Evolutionary conservation across 2,888 invertebrate species (phyloP).

Genomic region (Nemotelus pantherinus): DNA sequence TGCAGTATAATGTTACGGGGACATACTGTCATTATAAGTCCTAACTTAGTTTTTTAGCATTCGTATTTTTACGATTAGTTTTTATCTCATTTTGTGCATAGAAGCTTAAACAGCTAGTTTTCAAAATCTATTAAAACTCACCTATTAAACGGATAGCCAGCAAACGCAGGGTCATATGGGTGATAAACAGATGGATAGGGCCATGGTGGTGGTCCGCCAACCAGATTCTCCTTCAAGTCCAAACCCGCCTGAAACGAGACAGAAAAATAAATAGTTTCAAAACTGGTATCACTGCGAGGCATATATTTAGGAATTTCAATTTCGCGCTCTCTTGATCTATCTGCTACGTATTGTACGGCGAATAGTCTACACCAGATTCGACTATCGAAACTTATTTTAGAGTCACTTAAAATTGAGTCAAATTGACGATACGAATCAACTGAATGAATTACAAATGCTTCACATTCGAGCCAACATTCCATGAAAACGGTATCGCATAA

Average conservation of each 20-base stretch:
- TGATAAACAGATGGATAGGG: conserved; percentile 92
- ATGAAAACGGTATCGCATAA: neutral
- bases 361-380: too few species aligned
- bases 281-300: neutral
- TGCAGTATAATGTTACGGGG: too few species aligned
- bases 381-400: too few species aligned
- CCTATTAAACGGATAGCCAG: conserved; percentile 95
- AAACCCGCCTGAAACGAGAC: conserved; percentile 75
- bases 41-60: too few species aligned
- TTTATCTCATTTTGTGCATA: too few species aligned
- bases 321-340: too few species aligned
- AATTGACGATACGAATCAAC: too few species aligned
- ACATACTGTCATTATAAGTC: too few species aligned
- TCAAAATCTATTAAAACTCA: conserved; percentile 67
- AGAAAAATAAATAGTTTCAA: conserved; percentile 27
- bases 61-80: too few species aligned
- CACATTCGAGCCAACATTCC: conserved; percentile 3
- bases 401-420: too few species aligned
- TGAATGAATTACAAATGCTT: neutral
- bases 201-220: conserved; percentile 84
- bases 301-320: neutral
- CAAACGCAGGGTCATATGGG: conserved; percentile 92
- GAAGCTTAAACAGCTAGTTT: too few species aligned
- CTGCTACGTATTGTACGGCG: too few species aligned
- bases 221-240: conserved; percentile 88